phyloP scores from a whole-genome alignment of 1,140 invertebrate species.

The Trichomalopsis sarcophagae region DNA sequence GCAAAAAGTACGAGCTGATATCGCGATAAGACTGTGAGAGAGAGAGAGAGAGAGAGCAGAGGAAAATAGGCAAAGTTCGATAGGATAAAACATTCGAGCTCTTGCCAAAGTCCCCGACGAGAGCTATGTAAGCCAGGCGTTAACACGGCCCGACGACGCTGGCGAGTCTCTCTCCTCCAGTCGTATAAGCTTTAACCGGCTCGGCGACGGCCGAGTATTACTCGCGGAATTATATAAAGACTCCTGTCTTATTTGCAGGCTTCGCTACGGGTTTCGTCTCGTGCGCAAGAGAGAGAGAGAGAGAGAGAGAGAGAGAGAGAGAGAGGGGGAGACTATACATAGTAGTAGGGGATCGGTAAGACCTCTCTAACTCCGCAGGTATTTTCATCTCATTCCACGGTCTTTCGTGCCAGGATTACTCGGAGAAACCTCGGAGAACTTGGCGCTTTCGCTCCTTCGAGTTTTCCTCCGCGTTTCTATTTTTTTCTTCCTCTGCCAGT shows the following conservation, averaged over 20 bases:
- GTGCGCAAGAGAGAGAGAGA: not conserved
- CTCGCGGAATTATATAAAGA: slow-evolving; percentile 72
- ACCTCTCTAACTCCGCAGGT: slow-evolving; percentile 73
- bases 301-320: too few relatives aligned
- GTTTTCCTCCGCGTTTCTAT: slow-evolving; percentile 50
- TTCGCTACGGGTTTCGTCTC: slow-evolving; percentile 54
- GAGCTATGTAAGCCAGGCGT: slow-evolving; percentile 53
- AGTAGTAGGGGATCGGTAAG: slow-evolving; percentile 62
- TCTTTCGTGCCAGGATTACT: slow-evolving; percentile 71
- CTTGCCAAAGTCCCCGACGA: slow-evolving; percentile 20
- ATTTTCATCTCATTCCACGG: slow-evolving; percentile 74
- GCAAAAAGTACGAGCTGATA: not conserved
- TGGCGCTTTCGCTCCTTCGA: slow-evolving; percentile 60
- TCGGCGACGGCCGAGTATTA: slow-evolving; percentile 62
- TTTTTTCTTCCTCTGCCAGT: not conserved
- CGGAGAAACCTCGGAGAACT: slow-evolving; percentile 69
- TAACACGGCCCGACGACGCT: slow-evolving; percentile 46
- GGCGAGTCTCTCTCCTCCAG: slow-evolving; percentile 44
- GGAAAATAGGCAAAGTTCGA: slow-evolving; percentile 27
- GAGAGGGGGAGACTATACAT: not conserved
- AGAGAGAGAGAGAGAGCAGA: not conserved
- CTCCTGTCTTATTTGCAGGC: slow-evolving; percentile 69
- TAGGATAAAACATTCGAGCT: slow-evolving; percentile 27
- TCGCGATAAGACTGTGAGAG: not conserved
- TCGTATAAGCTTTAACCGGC: slow-evolving; percentile 61